These are phyloP conservation scores for Orthonyx spaldingii DNA, from an alignment of 2,113 vertebrate genomes.

Conservation along the genomic window DNA sequence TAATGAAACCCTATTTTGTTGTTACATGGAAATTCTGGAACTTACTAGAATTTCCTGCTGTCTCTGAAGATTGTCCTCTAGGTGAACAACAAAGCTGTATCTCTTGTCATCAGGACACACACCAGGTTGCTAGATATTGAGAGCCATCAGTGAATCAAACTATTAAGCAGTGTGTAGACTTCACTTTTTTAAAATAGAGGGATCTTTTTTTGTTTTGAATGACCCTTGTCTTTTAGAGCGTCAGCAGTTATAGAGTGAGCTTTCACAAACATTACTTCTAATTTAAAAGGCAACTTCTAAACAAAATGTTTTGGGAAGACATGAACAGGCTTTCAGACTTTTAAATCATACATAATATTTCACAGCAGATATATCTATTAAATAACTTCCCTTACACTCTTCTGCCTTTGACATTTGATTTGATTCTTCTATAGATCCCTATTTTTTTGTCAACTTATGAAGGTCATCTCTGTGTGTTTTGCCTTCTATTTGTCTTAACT, in stretches of 20 bases:
- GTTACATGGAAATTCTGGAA: not conserved
- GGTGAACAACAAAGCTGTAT: not conserved
- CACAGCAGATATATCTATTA: constrained; percentile 32
- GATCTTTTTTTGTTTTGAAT: not conserved
- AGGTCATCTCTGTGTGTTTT: constrained; percentile 29
- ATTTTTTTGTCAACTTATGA: not conserved
- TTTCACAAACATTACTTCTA: not conserved
- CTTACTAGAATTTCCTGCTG: not conserved
- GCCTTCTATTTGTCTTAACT: constrained; percentile 21
- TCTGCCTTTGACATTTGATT: constrained; percentile 14
- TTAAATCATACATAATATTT: not conserved
- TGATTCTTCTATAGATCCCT: not conserved
- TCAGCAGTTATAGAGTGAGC: not conserved
- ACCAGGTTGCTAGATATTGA: not conserved
- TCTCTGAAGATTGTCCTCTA: not conserved
- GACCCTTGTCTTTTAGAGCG: not conserved
- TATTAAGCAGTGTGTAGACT: not conserved
- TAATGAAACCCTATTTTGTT: not conserved
- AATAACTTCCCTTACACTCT: not conserved
- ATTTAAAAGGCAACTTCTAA: not conserved
- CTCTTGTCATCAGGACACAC: not conserved
- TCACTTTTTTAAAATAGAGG: not conserved
- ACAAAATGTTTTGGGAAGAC: not conserved
- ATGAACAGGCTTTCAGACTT: not conserved
- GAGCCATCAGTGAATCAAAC: not conserved